Conservation (phyloP, 2,797 vertebrate species). For the Aplochiton taeniatus region DNA sequence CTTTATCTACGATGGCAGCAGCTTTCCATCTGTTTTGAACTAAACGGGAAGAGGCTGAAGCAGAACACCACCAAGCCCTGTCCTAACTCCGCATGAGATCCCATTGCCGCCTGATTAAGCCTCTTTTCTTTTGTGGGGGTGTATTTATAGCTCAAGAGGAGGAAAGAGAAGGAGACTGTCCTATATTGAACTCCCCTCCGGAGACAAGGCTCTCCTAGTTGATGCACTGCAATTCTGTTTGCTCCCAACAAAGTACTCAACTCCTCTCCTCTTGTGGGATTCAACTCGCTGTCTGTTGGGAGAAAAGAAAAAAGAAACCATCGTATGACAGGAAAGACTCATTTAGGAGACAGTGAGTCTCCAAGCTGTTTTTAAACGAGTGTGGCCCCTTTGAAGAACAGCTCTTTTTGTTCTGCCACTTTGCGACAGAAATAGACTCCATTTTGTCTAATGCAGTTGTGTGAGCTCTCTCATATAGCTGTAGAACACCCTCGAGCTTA, state of each 20-base stretch:
- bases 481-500: too few species aligned
- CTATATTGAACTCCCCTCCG: slow-evolving; percentile 72
- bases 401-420: slow-evolving; percentile 32
- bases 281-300: slow-evolving; percentile 43
- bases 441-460: slow-evolving; percentile 25
- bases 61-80: slow-evolving; percentile 66
- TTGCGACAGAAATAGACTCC: slow-evolving; percentile 4
- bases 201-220: slow-evolving; percentile 65
- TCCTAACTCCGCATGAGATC: slow-evolving; percentile 63
- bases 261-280: slow-evolving; percentile 45
- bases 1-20: slow-evolving; percentile 8
- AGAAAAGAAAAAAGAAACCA: slow-evolving; percentile 38
- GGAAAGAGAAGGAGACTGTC: slow-evolving; percentile 70
- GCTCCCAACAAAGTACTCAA: slow-evolving; percentile 59
- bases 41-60: slow-evolving; percentile 50
- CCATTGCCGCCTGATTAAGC: slow-evolving; percentile 68
- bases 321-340: slow-evolving; percentile 33
- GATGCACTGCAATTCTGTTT: slow-evolving; percentile 60
- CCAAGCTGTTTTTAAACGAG: slow-evolving; percentile 32
- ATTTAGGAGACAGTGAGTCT: slow-evolving; percentile 36
- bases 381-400: slow-evolving; percentile 37
- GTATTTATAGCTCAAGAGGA: slow-evolving; percentile 77
- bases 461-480: not conserved
- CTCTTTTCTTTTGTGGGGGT: slow-evolving; percentile 73
- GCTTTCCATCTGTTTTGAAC: slow-evolving; percentile 17